Evolutionary conservation across 2,113 vertebrate genomes (phyloP), one percentile per base, ranked within the genome.

Genomic region (Girardinichthys multiradiatus): DNA sequence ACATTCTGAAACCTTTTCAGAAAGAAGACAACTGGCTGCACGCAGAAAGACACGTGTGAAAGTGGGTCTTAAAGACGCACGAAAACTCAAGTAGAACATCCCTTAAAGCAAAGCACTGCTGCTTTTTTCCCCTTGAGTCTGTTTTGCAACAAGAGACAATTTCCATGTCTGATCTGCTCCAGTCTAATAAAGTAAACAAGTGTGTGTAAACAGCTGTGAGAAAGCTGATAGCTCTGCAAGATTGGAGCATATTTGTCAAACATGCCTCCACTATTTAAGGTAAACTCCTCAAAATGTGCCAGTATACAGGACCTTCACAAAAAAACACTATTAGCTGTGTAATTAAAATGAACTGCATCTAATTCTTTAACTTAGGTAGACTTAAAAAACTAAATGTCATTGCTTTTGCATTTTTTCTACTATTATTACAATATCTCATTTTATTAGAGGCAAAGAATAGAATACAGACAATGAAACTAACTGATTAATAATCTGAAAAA

Each of bases 161-260:
- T 87, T 86, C 84, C 74, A 85, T 81, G 82, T 77, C 76, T 76
- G 77, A 78, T 86, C 80, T 59, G 69, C 82, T 86, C 89, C 87
- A 84, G 86, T 79, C 86, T 81, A 77, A 83, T 28, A 60, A n/a
- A 30, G 51, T 15, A 59, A 60, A 14, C 8, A 7, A 69, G 54
- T 84, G 86, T 85, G 72, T 84, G 84, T 82, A 45, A 59, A 81
- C 74, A 77, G 74, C 79, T 72, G 51, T 28, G 39, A 21, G 45
- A 76, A 26, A 61, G 62, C 48, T 72, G 64, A 26, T 33, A 76
- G 70, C 33, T 72, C 64, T 76, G 42, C 26, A 37, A 15, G 35
- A 33, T 39, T 65, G 42, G 33, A 31, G 51, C 64, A 77, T 65
- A 73, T 79, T 79, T 70, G 71, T 64, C 24, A 76, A 76, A n/a